Percentiles rank a stretch among this genome's conserved stretches.
phyloP scores from a whole-genome alignment of 2,113 vertebrate genomes.

The Apodemus speciosus region DNA sequence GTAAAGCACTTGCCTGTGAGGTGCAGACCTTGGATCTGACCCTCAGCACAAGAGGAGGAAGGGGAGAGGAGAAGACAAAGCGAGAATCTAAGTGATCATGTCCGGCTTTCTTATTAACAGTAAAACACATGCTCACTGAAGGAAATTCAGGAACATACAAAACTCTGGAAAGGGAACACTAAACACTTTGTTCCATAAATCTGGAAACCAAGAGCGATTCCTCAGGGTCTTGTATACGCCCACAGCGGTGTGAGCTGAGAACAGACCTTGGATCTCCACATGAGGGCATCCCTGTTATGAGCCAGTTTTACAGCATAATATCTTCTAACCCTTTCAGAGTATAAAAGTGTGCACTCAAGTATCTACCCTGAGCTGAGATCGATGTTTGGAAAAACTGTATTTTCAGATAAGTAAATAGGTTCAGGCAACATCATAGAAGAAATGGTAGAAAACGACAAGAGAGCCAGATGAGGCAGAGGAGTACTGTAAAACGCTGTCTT shows the following conservation, averaged over 20 bases:
- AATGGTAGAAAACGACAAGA: neutral
- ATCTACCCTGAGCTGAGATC: neutral
- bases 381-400: neutral
- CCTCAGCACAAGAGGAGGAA: neutral
- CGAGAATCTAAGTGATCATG: neutral
- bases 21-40: neutral
- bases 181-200: neutral
- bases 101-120: neutral
- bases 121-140: neutral
- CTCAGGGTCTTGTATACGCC: neutral
- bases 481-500: neutral
- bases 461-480: too few species aligned
- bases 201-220: neutral
- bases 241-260: neutral
- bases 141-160: slow-evolving; percentile 19
- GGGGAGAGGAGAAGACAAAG: neutral
- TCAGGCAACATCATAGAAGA: neutral
- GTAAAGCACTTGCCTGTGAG: neutral
- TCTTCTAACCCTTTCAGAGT: neutral
- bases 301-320: neutral
- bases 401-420: neutral
- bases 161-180: too few species aligned
- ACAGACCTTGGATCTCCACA: neutral
- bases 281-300: neutral
- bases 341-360: neutral